A percentile compares a stretch with the other conserved stretches of the same genome.
phyloP scores from a whole-genome alignment of 2,797 vertebrate species.

The Melanogrammus aeglefinus region DNA sequence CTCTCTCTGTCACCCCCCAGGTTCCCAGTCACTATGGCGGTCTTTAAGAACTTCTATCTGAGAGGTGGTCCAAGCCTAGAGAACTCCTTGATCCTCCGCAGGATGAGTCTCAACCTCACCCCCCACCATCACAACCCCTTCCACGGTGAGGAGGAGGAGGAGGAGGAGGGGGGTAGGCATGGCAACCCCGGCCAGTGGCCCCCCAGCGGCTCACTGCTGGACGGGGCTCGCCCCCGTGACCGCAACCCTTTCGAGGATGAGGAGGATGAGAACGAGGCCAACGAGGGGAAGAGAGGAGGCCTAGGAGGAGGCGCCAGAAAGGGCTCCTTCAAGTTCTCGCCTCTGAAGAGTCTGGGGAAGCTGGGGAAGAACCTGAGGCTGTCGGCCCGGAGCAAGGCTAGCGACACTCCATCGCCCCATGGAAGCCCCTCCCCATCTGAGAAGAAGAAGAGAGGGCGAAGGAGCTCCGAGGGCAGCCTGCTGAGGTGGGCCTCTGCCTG shows the following conservation, averaged over 20 bases:
- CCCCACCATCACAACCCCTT: constrained; percentile 65
- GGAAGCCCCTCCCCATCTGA: constrained; percentile 62
- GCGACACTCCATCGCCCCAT: constrained; percentile 59
- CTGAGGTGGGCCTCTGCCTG: constrained; percentile 53
- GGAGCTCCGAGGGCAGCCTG: constrained; percentile 85
- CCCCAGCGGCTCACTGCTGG: constrained; percentile 64
- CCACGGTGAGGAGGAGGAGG: constrained; percentile 43
- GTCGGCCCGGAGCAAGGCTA: constrained; percentile 64
- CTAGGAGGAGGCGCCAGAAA: constrained; percentile 56
- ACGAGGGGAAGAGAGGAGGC: constrained; percentile 66
- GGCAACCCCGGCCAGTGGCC: constrained; percentile 60
- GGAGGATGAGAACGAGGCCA: constrained; percentile 78
- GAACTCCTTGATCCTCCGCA: constrained; percentile 70
- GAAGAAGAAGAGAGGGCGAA: constrained; percentile 76
- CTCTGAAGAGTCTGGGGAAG: constrained; percentile 74
- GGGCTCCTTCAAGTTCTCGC: constrained; percentile 70
- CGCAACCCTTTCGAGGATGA: constrained; percentile 78
- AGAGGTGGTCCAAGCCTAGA: constrained; percentile 64
- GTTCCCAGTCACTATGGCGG: constrained; percentile 64
- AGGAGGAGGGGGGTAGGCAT: constrained; percentile 41
- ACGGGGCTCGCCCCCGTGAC: constrained; percentile 64
- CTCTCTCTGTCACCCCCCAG: constrained; percentile 43
- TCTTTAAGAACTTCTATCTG: constrained; percentile 75
- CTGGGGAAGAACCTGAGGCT: constrained; percentile 71
- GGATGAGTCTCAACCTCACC: constrained; percentile 75